phyloP scores from a whole-genome alignment of 2,888 invertebrate genomes.

The Epinotia brunnichana region DNA sequence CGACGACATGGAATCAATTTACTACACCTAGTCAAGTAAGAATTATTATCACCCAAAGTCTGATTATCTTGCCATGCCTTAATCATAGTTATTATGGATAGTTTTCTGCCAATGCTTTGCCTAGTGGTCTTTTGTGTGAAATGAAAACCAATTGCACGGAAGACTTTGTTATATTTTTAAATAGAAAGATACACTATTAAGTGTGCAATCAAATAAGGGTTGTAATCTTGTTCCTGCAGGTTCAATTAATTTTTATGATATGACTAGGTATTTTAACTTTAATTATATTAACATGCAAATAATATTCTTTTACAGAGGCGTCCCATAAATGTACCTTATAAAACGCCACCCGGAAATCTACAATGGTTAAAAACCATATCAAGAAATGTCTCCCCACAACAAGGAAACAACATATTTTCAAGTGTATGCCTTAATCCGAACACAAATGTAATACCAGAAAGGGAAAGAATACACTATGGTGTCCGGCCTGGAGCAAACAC shows the following conservation, averaged over 20 bases:
- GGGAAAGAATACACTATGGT: neutral
- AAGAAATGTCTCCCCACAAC: neutral
- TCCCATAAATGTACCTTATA: neutral
- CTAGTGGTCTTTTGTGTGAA: too few relatives aligned
- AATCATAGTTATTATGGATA: too few relatives aligned
- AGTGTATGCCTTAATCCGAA: slow-evolving; percentile 1
- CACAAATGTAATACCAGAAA: neutral
- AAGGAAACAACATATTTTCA: neutral
- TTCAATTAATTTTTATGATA: too few relatives aligned
- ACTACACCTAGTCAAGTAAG: neutral
- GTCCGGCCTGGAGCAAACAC: neutral
- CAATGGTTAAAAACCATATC: neutral
- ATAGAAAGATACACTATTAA: too few relatives aligned
- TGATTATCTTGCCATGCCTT: too few relatives aligned
- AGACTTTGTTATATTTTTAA: too few relatives aligned
- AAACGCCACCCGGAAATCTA: neutral
- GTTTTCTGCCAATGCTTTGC: too few relatives aligned
- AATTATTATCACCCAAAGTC: neutral
- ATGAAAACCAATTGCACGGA: too few relatives aligned
- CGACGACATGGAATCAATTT: neutral
- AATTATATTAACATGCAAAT: neutral
- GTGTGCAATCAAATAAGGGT: too few relatives aligned
- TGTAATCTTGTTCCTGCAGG: too few relatives aligned
- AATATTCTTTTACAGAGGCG: neutral
- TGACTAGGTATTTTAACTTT: too few relatives aligned